A percentile compares a stretch with the other conserved stretches of the same genome.
These are phyloP conservation scores for Pristionchus entomophagus DNA, from an alignment of 2,888 invertebrate species.

Conservation along the genomic window DNA sequence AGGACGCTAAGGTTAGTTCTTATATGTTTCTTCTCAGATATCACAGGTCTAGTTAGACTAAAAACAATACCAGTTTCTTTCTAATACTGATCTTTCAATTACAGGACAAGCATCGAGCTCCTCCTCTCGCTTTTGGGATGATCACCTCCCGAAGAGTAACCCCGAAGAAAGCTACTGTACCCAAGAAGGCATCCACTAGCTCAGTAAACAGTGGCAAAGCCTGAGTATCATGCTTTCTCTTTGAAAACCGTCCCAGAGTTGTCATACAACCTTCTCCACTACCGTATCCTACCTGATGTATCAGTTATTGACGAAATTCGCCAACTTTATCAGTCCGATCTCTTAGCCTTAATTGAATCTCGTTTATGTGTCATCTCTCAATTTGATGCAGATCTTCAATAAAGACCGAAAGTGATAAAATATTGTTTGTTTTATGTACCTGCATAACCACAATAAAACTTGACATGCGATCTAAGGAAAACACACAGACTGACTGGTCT, in stretches of 20 bases:
- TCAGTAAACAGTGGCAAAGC: not conserved
- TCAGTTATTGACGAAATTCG: slow-evolving; percentile 14
- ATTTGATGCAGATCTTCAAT: not conserved
- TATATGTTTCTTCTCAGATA: not conserved
- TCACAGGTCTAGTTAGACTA: not conserved
- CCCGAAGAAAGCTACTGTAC: not conserved
- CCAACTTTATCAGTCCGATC: not conserved
- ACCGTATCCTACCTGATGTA: not conserved
- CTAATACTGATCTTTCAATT: not conserved
- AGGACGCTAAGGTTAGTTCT: not conserved
- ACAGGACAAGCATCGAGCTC: not conserved
- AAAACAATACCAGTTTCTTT: not conserved
- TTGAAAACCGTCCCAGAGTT: not conserved
- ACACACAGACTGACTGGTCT: not conserved
- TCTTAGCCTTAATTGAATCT: slow-evolving; percentile 3
- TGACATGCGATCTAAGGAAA: not conserved
- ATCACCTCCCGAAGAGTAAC: not conserved
- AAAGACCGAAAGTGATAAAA: slow-evolving; percentile 7
- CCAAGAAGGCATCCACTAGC: not conserved
- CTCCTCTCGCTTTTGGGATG: slow-evolving; percentile 11
- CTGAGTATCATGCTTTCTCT: not conserved
- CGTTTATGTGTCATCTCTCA: not conserved
- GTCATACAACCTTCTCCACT: not conserved
- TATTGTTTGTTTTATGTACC: not conserved
- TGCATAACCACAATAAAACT: not conserved